Percentiles rank a stretch among this genome's conserved stretches.
These are phyloP conservation scores for Arctopsyche grandis DNA, from an alignment of 1,140 invertebrate species.

Conservation along the genomic window DNA sequence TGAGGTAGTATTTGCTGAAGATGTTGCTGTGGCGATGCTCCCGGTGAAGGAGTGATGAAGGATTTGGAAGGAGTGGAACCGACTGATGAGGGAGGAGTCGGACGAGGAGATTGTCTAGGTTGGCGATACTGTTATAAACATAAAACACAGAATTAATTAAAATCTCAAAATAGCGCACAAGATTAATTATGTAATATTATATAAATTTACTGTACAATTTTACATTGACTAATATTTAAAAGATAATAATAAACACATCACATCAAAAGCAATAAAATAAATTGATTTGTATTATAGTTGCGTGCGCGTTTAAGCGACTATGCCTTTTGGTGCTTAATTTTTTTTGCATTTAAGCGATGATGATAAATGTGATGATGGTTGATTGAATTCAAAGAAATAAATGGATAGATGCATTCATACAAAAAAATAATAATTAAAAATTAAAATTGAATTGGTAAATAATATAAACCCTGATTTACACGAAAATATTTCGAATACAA, in stretches of 20 bases:
- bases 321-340: no score
- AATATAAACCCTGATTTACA: no score
- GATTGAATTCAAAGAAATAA: no score
- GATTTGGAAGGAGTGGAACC: conserved; percentile 72
- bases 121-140: conserved; percentile 31
- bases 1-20: conserved; percentile 13
- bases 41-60: conserved; percentile 59
- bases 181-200: no score
- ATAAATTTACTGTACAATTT: background rate
- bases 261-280: background rate
- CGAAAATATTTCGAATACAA: no score
- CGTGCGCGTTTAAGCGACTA: no score
- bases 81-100: conserved; percentile 63
- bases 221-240: background rate
- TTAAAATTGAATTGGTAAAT: background rate
- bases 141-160: conserved; percentile 6
- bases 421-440: background rate
- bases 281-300: no score
- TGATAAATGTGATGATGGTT: no score
- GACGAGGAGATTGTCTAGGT: conserved; percentile 40
- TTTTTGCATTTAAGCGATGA: no score
- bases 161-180: no score
- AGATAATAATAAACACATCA: background rate
- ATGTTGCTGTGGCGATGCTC: conserved; percentile 57
- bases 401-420: background rate